Percentiles rank a stretch among this genome's conserved stretches.
These are phyloP conservation scores for Myrmophylax atrothorax DNA, from an alignment of 2,113 vertebrate genomes.

Conservation along the genomic window DNA sequence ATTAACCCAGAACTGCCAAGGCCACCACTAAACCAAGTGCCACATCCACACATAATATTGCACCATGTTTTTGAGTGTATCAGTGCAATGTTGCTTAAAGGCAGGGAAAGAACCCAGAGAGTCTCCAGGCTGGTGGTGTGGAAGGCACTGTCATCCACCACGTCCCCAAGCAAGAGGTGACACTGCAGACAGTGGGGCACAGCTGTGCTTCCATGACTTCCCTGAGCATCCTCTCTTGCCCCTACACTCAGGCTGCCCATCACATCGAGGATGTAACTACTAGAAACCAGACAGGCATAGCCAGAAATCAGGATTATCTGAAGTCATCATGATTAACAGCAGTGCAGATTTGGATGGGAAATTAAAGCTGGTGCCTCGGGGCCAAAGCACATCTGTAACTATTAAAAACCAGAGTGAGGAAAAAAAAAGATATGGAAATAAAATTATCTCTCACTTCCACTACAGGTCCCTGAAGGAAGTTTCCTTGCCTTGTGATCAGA, in stretches of 20 bases:
- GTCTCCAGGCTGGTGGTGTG: background rate
- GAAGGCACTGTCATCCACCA: background rate
- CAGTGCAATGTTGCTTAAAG: background rate
- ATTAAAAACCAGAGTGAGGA: background rate
- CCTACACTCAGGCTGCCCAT: accelerated
- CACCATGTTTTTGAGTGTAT: background rate
- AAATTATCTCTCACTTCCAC: background rate
- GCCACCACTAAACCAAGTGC: background rate
- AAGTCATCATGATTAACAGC: background rate
- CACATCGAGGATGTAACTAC: background rate
- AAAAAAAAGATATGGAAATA: accelerated
- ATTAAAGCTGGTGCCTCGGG: background rate
- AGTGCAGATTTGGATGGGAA: background rate
- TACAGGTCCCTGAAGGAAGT: background rate
- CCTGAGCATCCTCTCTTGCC: background rate
- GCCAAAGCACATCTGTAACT: background rate
- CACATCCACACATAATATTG: background rate
- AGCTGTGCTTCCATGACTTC: background rate
- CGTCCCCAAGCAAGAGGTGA: background rate
- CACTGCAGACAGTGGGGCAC: accelerated
- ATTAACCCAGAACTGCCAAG: background rate
- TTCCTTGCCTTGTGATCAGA: background rate
- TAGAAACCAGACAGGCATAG: background rate
- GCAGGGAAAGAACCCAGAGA: background rate
- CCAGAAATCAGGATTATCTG: background rate